A percentile compares a stretch with the other conserved stretches of the same genome.
Conservation (phyloP, 2,888 invertebrate species). For the Herminia tarsipennalis region DNA sequence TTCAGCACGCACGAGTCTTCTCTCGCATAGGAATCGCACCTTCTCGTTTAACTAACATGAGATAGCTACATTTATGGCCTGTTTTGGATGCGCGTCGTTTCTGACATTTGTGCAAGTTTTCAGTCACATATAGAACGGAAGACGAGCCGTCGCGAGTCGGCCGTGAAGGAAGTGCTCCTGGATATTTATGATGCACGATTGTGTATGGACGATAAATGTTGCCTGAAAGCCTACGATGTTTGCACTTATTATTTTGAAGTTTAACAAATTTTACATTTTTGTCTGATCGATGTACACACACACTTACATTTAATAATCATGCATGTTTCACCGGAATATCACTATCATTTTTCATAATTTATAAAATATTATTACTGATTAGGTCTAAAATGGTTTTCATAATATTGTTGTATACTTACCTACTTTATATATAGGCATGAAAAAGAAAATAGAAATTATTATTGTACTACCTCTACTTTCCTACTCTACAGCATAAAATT, state of each 20-base stretch:
- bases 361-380: constrained; percentile 9
- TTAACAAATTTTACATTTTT: constrained; percentile 42
- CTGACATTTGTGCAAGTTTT: constrained; percentile 35
- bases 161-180: constrained; percentile 32
- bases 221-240: constrained; percentile 72
- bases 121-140: constrained; percentile 23
- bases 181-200: constrained; percentile 67
- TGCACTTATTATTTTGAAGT: constrained; percentile 64
- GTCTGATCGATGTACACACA: constrained; percentile 56
- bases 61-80: constrained; percentile 57
- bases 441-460: constrained; percentile 5
- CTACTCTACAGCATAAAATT: constrained; percentile 1
- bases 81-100: constrained; percentile 46
- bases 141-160: constrained; percentile 32
- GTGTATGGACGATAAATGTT: constrained; percentile 74
- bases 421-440: constrained; percentile 3
- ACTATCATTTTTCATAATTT: constrained; percentile 33
- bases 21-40: constrained; percentile 76
- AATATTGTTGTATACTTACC: not conserved
- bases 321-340: constrained; percentile 68
- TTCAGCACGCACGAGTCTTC: constrained; percentile 82
- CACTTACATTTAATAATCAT: constrained; percentile 59
- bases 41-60: constrained; percentile 57
- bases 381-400: constrained; percentile 5
- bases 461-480: not conserved